Conservation (phyloP, 2,888 invertebrate species). For the Atethmia centrago region DNA sequence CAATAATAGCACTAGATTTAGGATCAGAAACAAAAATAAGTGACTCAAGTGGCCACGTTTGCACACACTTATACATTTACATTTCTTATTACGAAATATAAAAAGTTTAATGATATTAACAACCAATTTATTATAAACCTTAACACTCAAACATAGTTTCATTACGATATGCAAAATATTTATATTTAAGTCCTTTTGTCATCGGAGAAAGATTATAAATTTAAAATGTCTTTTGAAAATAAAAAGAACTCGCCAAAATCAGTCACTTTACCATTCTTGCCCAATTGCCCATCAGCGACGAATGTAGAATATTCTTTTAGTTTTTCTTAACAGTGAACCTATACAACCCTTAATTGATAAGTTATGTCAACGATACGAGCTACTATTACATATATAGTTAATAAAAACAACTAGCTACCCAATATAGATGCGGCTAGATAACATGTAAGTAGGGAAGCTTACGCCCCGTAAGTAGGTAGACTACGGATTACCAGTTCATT, state of each 20-base stretch:
- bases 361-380: neutral
- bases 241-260: neutral
- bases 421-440: neutral
- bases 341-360: neutral
- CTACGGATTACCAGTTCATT: constrained; percentile 50
- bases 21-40: no score
- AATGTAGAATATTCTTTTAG: neutral
- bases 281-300: neutral
- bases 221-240: no score
- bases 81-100: no score
- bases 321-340: neutral
- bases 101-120: no score
- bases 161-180: no score
- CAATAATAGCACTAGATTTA: no score
- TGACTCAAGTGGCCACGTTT: no score
- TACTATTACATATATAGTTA: neutral
- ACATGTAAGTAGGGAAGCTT: neutral
- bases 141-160: no score
- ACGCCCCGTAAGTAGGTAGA: neutral
- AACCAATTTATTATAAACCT: no score
- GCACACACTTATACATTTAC: no score
- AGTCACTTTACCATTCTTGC: neutral
- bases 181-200: no score
- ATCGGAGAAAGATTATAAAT: no score
- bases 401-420: neutral